phyloP scores from a whole-genome alignment of 2,797 vertebrate species.

The Brachyrhaphis roseni region DNA sequence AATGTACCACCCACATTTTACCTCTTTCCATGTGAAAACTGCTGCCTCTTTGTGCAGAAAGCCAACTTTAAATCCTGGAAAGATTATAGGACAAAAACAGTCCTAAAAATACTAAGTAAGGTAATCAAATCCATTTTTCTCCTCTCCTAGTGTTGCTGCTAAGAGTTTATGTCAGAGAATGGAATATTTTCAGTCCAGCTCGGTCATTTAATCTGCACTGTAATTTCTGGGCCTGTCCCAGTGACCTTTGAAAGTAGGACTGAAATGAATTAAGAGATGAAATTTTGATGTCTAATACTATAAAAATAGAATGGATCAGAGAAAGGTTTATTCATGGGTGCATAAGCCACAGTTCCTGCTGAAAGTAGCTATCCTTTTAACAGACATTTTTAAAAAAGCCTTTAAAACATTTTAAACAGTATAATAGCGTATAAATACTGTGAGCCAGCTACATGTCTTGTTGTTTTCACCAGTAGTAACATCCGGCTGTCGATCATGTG shows the following conservation, averaged over 20 bases:
- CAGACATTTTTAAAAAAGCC: not conserved
- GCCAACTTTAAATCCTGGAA: not conserved
- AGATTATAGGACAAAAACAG: not conserved
- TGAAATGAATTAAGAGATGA: constrained; percentile 1
- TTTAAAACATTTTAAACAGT: too few relatives aligned
- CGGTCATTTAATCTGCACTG: not conserved
- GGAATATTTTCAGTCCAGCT: constrained; percentile 9
- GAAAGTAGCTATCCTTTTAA: not conserved
- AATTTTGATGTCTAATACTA: not conserved
- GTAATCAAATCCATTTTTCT: not conserved
- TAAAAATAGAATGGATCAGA: not conserved
- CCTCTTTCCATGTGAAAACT: not conserved
- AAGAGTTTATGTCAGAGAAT: constrained; percentile 1
- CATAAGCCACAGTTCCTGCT: not conserved
- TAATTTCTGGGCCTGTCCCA: not conserved
- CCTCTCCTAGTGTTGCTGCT: not conserved
- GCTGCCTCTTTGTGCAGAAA: not conserved
- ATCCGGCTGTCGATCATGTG: too few relatives aligned
- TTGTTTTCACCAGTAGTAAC: too few relatives aligned
- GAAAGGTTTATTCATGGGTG: not conserved
- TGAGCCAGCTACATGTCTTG: too few relatives aligned
- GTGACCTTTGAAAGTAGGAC: not conserved
- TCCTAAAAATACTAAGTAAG: not conserved
- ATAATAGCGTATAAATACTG: too few relatives aligned
- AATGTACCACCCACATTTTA: constrained; percentile 1